Evolutionary conservation across 2,797 vertebrate genomes (phyloP).

Genomic region (Stomatorhinus walkeri): DNA sequence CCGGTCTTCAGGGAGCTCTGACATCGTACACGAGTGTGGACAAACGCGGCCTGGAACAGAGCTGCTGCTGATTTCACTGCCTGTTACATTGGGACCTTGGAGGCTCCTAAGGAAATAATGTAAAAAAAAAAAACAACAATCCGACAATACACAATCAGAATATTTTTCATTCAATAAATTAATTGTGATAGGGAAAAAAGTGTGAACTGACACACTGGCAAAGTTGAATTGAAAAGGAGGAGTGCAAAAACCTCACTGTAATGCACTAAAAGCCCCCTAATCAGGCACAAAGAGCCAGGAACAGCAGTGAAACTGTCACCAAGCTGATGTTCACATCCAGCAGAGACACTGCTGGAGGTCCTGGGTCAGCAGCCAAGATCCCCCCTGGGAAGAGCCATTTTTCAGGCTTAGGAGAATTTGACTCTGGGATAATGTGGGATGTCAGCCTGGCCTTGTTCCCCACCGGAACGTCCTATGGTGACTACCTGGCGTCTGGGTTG

Average conservation of each 20-base stretch:
- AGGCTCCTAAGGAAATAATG: background rate
- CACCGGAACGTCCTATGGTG: background rate
- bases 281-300: background rate
- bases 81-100: background rate
- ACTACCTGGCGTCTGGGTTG: background rate
- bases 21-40: background rate
- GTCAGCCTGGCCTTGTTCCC: background rate
- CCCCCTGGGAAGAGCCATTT: background rate
- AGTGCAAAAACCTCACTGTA: background rate
- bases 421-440: background rate
- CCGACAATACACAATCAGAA: background rate
- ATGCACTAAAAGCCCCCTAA: background rate
- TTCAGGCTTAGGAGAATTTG: background rate
- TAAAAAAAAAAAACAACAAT: background rate
- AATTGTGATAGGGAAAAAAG: background rate
- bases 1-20: background rate
- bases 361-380: background rate
- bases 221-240: background rate
- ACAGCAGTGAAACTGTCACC: background rate
- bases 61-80: background rate
- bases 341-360: background rate
- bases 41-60: background rate
- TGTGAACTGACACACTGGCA: background rate
- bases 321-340: background rate
- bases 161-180: background rate